Evolutionary conservation across 92 coral and sea anemone genomes (phyloP).

Genomic region (Galaxea fascicularis): DNA sequence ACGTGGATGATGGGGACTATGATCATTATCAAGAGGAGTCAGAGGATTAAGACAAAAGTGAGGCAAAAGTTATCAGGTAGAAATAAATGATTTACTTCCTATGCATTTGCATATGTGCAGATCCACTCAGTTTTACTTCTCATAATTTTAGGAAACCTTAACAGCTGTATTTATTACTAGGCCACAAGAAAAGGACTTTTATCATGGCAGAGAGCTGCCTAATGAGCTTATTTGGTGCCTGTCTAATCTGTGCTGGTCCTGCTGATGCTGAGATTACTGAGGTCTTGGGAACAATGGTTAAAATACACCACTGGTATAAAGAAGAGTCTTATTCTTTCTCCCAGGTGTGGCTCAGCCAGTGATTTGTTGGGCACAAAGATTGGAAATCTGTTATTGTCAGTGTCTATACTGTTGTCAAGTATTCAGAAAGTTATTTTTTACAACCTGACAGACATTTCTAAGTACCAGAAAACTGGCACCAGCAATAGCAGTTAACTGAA

Average conservation of each 20-base stretch:
- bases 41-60: constrained; percentile 14
- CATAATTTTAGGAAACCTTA: too few species aligned
- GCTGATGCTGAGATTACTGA: background rate
- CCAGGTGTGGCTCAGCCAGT: constrained; percentile 26
- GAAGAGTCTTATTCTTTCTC: background rate
- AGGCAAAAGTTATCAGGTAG: background rate
- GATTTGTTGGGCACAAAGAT: background rate
- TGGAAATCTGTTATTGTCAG: constrained; percentile 23
- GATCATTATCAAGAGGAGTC: background rate
- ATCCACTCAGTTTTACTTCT: too few species aligned
- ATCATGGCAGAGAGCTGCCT: constrained; percentile 4
- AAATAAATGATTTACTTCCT: too few species aligned
- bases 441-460: too few species aligned
- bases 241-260: constrained; percentile 39
- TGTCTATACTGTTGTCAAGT: constrained; percentile 25
- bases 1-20: constrained; percentile 17
- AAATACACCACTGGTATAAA: background rate
- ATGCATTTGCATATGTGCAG: too few species aligned
- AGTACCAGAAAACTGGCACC: too few species aligned
- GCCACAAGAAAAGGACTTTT: constrained; percentile 28
- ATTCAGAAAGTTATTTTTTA: too few species aligned
- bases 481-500: too few species aligned
- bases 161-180: too few species aligned
- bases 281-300: background rate
- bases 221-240: constrained; percentile 27